These are phyloP conservation scores for Drosophila crucigera DNA, from an alignment of 2,888 invertebrate species.

Conservation along the genomic window DNA sequence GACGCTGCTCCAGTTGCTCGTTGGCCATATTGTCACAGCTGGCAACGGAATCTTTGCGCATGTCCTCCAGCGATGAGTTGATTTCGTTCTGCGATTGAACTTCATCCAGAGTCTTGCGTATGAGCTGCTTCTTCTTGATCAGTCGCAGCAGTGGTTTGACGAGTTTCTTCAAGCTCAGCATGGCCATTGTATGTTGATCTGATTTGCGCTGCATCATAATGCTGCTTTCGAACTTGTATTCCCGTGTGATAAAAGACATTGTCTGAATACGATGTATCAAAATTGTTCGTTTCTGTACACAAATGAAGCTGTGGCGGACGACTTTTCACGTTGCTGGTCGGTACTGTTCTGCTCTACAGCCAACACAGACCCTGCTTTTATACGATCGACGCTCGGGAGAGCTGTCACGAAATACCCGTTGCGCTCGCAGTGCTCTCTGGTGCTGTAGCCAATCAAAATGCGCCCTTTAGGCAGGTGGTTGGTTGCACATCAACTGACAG, in stretches of 20 bases:
- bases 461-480: constrained; percentile 72
- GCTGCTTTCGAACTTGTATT: constrained; percentile 83
- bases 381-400: constrained; percentile 52
- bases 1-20: constrained; percentile 91
- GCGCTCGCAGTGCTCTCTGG: constrained; percentile 25
- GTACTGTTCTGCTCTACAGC: constrained; percentile 65
- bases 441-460: constrained; percentile 58
- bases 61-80: constrained; percentile 83
- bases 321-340: constrained; percentile 58
- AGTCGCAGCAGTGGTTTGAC: constrained; percentile 83
- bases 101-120: constrained; percentile 82
- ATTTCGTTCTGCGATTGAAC: constrained; percentile 82
- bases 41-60: constrained; percentile 83
- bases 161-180: constrained; percentile 82
- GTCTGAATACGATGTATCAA: constrained; percentile 19
- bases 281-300: constrained; percentile 10
- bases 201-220: constrained; percentile 73
- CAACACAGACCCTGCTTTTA: constrained; percentile 59
- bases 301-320: constrained; percentile 22
- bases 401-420: constrained; percentile 17
- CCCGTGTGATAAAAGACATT: constrained; percentile 83
- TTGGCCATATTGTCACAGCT: constrained; percentile 87
- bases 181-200: constrained; percentile 83
- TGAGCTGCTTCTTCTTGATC: constrained; percentile 82
- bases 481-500: constrained; percentile 40